phyloP scores from a whole-genome alignment of 1,140 invertebrate species.

The Drosophila pandora region DNA sequence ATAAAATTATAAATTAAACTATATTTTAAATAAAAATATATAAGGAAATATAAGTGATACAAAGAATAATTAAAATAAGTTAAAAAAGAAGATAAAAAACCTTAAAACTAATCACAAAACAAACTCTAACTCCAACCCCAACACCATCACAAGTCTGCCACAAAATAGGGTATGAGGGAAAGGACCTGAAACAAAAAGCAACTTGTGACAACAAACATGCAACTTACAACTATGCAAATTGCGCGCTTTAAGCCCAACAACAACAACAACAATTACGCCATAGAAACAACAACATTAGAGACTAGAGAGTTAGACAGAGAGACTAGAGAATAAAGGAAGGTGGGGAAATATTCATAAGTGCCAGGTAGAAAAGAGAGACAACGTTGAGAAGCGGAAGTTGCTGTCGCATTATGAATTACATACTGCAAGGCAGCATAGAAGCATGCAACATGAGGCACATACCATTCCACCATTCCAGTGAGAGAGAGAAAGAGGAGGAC shows the following conservation, averaged over 20 bases:
- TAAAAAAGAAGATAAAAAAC: background rate
- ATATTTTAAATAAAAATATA: too few relatives aligned
- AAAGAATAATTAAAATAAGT: too few relatives aligned
- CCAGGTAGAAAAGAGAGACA: conserved; percentile 45
- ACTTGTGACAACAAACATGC: conserved; percentile 48
- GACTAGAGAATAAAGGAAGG: background rate
- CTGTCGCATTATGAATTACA: conserved; percentile 78
- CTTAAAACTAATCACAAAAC: background rate
- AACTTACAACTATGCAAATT: conserved; percentile 78
- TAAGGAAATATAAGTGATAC: too few relatives aligned
- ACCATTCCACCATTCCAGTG: background rate
- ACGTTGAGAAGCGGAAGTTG: conserved; percentile 57
- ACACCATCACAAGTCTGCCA: too few relatives aligned
- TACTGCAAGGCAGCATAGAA: conserved; percentile 24
- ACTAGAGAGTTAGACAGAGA: too few relatives aligned
- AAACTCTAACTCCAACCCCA: too few relatives aligned
- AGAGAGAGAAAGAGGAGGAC: background rate
- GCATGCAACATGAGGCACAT: background rate
- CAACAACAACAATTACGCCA: conserved; percentile 20
- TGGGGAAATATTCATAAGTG: conserved; percentile 75
- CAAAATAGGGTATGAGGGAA: background rate
- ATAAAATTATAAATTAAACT: background rate
- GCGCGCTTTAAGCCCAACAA: conserved; percentile 67
- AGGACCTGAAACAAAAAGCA: conserved; percentile 22
- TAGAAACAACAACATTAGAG: background rate